These are phyloP conservation scores for Lamprotornis superbus DNA, from an alignment of 2,113 vertebrate genomes.

Conservation along the genomic window DNA sequence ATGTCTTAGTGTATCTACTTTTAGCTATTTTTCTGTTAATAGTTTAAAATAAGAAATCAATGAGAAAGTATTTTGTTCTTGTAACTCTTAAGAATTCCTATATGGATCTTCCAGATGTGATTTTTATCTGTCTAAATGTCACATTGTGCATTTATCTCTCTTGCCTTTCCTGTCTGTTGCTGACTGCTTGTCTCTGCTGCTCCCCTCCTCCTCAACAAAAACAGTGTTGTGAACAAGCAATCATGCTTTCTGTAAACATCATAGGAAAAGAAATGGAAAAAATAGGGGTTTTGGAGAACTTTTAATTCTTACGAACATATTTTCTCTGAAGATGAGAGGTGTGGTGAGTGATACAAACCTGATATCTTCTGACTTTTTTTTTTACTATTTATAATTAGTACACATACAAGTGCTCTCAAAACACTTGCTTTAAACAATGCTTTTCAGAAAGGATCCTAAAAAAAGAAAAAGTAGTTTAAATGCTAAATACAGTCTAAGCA, in stretches of 20 bases:
- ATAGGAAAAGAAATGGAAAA: not conserved
- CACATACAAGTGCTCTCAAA: not conserved
- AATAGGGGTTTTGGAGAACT: not conserved
- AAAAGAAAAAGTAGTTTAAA: not conserved
- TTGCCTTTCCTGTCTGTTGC: not conserved
- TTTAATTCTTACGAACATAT: not conserved
- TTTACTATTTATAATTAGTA: not conserved
- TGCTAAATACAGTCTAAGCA: not conserved
- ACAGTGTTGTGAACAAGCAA: not conserved
- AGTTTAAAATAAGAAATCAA: constrained; percentile 69
- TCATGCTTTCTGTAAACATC: not conserved
- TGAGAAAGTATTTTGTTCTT: constrained; percentile 70
- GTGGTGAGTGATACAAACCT: not conserved
- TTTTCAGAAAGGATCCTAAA: not conserved
- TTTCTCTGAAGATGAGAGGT: not conserved
- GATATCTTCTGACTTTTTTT: not conserved
- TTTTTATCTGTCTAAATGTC: constrained; percentile 66
- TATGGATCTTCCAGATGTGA: constrained; percentile 59
- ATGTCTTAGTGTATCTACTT: not conserved
- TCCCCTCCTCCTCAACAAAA: not conserved
- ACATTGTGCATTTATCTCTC: constrained; percentile 45
- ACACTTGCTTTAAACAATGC: not conserved
- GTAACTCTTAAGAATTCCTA: constrained; percentile 65
- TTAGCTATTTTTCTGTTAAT: constrained; percentile 58
- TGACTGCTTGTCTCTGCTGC: not conserved